A percentile compares a stretch with the other conserved stretches of the same genome.
Conservation (phyloP, 2,888 invertebrate genomes). For the Petrophora chlorosata region DNA sequence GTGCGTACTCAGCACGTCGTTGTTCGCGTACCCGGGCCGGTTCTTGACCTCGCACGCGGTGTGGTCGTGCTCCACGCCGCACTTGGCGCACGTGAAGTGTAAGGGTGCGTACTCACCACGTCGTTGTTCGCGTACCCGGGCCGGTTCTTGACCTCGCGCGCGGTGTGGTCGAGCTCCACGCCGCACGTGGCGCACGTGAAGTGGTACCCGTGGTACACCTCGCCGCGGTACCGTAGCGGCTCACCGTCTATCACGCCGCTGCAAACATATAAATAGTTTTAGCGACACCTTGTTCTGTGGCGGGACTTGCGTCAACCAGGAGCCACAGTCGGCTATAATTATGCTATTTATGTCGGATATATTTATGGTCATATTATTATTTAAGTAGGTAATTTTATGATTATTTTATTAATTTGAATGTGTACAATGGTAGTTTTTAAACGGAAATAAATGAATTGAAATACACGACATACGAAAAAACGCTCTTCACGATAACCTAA, state of each 20-base stretch:
- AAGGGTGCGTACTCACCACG: slow-evolving; percentile 84
- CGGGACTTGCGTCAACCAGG: no score
- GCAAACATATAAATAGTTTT: slow-evolving; percentile 8
- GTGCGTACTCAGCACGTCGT: slow-evolving; percentile 88
- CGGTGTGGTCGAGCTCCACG: slow-evolving; percentile 96
- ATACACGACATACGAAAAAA: no score
- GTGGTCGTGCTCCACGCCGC: slow-evolving; percentile 95
- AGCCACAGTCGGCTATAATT: no score
- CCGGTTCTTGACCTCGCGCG: slow-evolving; percentile 96
- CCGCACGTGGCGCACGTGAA: slow-evolving; percentile 98
- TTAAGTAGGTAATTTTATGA: no score
- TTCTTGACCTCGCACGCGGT: slow-evolving; percentile 98
- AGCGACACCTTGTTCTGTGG: no score
- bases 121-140: slow-evolving; percentile 96
- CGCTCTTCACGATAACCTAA: no score
- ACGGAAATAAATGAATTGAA: no score
- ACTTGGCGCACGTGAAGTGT: slow-evolving; percentile 98
- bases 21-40: slow-evolving; percentile 94
- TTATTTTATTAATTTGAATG: no score
- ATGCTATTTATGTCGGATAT: no score
- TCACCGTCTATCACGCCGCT: slow-evolving; percentile 96
- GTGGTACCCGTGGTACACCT: slow-evolving; percentile 99
- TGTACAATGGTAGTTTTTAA: no score
- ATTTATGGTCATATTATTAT: no score
- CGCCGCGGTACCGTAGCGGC: slow-evolving; percentile 95